Conservation (phyloP, 2,888 invertebrate species). For the Labia minor region DNA sequence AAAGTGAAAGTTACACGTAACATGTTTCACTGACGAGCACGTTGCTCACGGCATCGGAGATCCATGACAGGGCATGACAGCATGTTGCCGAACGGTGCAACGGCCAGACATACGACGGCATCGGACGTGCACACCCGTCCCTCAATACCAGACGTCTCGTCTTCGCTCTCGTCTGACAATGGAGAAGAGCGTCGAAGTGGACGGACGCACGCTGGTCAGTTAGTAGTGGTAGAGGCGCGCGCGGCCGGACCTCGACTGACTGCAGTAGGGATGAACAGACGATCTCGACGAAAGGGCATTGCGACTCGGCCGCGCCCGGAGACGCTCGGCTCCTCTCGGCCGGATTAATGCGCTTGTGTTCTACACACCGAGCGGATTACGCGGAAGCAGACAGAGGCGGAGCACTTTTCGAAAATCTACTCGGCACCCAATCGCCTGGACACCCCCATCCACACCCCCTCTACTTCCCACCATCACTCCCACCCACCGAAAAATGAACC, state of each 20-base stretch:
- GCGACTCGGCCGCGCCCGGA: not conserved
- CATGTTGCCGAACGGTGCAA: not conserved
- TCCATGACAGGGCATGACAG: not conserved
- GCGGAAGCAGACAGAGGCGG: no score
- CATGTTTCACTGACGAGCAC: slow-evolving; percentile 4
- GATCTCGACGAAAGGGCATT: not conserved
- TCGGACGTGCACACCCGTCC: no score
- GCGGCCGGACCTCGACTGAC: not conserved
- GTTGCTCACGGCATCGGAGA: not conserved
- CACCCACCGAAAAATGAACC: no score
- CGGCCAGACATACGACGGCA: not conserved
- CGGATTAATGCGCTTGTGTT: not conserved
- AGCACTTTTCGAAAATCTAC: no score
- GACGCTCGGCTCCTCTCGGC: not conserved
- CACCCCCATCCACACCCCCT: no score
- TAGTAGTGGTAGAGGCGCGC: not conserved
- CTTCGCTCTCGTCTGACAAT: no score
- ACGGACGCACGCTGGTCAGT: no score
- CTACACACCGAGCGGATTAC: not conserved
- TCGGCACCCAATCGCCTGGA: no score
- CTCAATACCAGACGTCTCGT: no score
- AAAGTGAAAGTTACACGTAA: slow-evolving; percentile 5
- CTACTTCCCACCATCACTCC: no score
- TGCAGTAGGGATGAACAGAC: not conserved
- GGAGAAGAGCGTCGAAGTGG: no score